Conservation (phyloP, 2,113 vertebrate species). For the Prinia subflava region DNA sequence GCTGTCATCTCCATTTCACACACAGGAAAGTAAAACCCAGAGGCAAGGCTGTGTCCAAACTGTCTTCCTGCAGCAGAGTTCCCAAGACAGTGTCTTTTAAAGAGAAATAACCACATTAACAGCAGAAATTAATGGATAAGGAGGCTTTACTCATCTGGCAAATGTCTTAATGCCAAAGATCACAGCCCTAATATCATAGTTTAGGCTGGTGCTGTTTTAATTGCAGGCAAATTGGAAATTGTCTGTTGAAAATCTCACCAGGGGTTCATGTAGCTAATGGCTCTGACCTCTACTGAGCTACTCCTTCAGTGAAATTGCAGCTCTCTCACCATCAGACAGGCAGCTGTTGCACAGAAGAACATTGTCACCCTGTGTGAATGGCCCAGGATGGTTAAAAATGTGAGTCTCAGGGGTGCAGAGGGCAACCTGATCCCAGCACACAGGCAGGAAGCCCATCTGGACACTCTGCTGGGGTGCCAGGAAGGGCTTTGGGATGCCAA, state of each 20-base stretch:
- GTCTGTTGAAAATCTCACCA: not conserved
- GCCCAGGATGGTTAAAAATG: not conserved
- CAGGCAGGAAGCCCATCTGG: not conserved
- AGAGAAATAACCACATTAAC: not conserved
- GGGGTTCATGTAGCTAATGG: not conserved
- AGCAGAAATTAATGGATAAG: not conserved
- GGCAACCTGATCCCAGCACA: not conserved
- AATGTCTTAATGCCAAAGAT: not conserved
- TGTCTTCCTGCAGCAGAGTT: not conserved
- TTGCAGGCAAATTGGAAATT: not conserved
- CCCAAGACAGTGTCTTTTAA: not conserved
- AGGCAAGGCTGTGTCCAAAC: not conserved
- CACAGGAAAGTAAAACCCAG: not conserved
- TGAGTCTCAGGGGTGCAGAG: not conserved
- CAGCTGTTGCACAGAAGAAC: not conserved
- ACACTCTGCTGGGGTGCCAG: not conserved
- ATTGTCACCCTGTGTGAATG: accelerated
- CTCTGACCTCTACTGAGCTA: not conserved
- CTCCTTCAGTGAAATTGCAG: not conserved
- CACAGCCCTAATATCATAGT: not conserved
- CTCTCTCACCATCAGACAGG: not conserved
- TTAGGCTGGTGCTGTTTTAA: not conserved
- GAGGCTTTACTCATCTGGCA: not conserved
- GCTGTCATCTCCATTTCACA: not conserved
- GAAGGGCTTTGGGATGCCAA: not conserved